A percentile compares a stretch with the other conserved stretches of the same genome.
phyloP scores from a whole-genome alignment of 2,113 vertebrate species.

The Chascanopsetta lugubris region DNA sequence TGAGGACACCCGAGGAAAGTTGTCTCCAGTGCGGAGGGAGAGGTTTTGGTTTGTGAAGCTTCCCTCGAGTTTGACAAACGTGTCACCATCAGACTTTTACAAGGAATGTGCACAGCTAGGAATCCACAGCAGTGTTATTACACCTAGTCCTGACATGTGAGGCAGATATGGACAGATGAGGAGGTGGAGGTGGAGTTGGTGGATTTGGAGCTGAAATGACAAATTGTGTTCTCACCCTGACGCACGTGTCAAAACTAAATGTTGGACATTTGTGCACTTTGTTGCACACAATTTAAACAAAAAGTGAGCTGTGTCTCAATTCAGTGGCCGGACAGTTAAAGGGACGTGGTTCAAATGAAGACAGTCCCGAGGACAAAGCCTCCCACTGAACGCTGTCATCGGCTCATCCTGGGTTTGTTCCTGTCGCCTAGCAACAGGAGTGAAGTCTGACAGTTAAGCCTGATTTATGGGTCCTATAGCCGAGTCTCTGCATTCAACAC shows the following conservation, averaged over 20 bases:
- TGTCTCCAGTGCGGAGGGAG: conserved; percentile 47
- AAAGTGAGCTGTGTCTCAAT: not conserved
- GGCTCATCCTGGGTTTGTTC: not conserved
- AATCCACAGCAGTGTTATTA: conserved; percentile 61
- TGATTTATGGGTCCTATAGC: no score
- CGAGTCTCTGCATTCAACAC: no score
- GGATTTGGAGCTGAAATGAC: not conserved
- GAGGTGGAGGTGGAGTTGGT: not conserved
- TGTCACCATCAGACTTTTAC: conserved; percentile 27
- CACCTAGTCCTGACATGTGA: conserved; percentile 42
- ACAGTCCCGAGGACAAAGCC: not conserved
- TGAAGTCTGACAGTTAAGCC: no score
- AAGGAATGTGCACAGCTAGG: conserved; percentile 47
- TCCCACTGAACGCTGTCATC: not conserved
- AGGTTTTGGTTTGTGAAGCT: conserved; percentile 57
- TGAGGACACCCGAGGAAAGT: conserved; percentile 48
- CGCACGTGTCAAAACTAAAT: not conserved
- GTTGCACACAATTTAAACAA: conserved; percentile 1
- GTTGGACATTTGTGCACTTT: not conserved
- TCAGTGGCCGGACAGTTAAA: not conserved
- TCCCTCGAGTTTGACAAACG: conserved; percentile 48
- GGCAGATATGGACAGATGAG: conserved; percentile 8
- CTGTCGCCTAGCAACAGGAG: not conserved
- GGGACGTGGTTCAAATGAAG: not conserved
- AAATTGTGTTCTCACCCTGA: not conserved